A percentile compares a stretch with the other conserved stretches of the same genome.
These are phyloP conservation scores for Oreamnos americanus DNA, from an alignment of 2,113 vertebrate species.

Conservation along the genomic window DNA sequence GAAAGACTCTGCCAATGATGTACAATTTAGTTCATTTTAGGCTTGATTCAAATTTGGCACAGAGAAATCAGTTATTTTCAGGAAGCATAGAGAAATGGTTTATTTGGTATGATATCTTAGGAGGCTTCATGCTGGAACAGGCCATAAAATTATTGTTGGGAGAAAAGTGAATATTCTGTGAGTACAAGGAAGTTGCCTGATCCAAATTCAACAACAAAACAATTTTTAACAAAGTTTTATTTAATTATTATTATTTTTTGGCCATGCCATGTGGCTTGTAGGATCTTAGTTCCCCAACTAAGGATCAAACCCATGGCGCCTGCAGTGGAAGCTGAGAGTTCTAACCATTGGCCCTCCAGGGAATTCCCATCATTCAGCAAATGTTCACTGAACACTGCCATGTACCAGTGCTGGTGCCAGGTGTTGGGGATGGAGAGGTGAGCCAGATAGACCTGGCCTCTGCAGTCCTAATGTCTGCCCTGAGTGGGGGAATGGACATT, in stretches of 20 bases:
- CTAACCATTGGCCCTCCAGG: neutral
- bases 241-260: neutral
- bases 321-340: neutral
- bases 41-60: neutral
- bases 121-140: neutral
- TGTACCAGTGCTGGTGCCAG: neutral
- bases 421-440: neutral
- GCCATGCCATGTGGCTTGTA: neutral
- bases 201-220: neutral
- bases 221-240: neutral
- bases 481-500: neutral
- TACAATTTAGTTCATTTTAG: neutral
- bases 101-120: neutral
- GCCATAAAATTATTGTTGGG: neutral
- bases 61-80: neutral
- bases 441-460: neutral
- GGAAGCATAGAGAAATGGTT: neutral
- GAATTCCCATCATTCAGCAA: neutral
- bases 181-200: neutral
- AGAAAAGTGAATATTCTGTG: neutral
- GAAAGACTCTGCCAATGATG: neutral
- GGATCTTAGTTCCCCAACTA: neutral
- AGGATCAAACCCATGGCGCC: neutral
- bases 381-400: neutral
- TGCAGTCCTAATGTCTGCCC: neutral